Conservation (phyloP, 64 coral and sea anemone species). For the Acropora yongei region DNA sequence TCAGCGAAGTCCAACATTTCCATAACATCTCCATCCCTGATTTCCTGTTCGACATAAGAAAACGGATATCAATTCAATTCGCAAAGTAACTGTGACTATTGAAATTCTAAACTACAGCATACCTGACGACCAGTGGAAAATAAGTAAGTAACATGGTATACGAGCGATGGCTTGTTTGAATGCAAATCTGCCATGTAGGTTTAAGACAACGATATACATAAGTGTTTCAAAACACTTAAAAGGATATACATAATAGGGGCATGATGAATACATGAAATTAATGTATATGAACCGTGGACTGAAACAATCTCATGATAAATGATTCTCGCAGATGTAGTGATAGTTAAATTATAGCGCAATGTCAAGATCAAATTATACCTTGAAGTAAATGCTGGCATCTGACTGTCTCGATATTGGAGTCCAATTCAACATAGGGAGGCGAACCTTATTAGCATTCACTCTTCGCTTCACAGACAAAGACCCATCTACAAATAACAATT, state of each 20-base stretch:
- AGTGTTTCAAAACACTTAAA: no score
- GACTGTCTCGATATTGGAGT: conserved; percentile 70
- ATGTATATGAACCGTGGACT: no score
- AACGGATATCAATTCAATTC: background rate
- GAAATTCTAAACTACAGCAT: no score
- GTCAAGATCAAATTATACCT: conserved; percentile 32
- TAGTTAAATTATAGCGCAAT: background rate
- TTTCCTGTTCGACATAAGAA: conserved; percentile 50
- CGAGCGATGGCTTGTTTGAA: no score
- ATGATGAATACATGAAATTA: no score
- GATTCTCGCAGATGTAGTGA: background rate
- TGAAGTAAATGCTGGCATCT: conserved; percentile 72
- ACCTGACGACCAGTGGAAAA: no score
- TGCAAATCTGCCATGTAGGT: no score
- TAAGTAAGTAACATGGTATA: no score
- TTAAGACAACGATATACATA: no score
- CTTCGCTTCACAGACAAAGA: conserved; percentile 42
- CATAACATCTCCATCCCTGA: conserved; percentile 81
- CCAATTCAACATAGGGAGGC: conserved; percentile 96
- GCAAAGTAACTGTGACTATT: no score
- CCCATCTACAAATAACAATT: conserved; percentile 1
- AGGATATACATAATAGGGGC: no score
- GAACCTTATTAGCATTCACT: conserved; percentile 52
- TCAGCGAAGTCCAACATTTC: conserved; percentile 82
- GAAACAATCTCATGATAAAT: no score